Evolutionary conservation across 1,140 invertebrate genomes (phyloP), one percentile per base, ranked within the genome.

Genomic region (Neodiprion virginianus): DNA sequence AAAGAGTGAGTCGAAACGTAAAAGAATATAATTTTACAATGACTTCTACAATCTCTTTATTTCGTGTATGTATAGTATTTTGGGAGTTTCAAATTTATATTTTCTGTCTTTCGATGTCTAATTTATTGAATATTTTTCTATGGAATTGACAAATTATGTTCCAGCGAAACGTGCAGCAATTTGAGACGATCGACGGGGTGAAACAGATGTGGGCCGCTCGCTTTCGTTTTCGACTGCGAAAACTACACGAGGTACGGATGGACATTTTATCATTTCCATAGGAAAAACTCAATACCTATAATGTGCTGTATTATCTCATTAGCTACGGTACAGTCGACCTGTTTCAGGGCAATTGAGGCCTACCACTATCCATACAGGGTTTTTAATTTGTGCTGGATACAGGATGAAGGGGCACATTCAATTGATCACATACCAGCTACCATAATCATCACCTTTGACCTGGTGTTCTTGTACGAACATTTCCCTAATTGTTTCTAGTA

Each of bases 391-490:
- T 79, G 76, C 74, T 77, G 67, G 68, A 80, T 79, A 77, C 73
- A 79, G 76, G 79, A 79, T 74, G 72, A 85, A 80, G 83, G 83
- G 81, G 78, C 84, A 83, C 81, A 80, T 82, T 81, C 74, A 78
- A 78, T 78, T 82, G 80, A 83, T 86, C 84, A 81, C 82, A 79
- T 79, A 75, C 78, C 74, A 67, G 71, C 70, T 74, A 53, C 75
- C 76, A 76, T 78, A 75, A 80, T 81, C 76, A 69, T 75, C 75
- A 70, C 49, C 71, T 48, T 73, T 77, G n/a, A 21, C 72, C 21
- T 65, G 53, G 47, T 67, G 50, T 21, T 21, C 21, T 66, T 5
- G 28, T 40, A 40, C 28, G 28, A 40, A 40, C 28, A 40, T 40
- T 40, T 40, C 28, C 28, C 28, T 40, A 40, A 40, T 40, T 40